Evolutionary conservation across 92 coral and sea anemone genomes (phyloP).

Genomic region (Hydrozoanthus gracilis): DNA sequence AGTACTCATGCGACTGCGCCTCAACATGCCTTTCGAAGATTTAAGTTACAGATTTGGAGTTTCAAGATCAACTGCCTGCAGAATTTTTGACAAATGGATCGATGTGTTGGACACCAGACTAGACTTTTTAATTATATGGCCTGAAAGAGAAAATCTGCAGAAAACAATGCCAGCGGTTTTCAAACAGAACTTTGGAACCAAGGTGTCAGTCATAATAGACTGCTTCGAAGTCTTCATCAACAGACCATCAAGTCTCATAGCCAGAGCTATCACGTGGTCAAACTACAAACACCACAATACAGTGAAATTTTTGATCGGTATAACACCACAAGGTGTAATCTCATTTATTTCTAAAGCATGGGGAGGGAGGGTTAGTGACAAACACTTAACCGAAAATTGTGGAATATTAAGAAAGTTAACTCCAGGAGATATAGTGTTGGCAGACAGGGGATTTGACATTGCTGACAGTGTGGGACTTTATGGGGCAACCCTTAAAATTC

Average conservation of each 20-base stretch:
- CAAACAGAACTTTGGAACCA: constrained; percentile 51
- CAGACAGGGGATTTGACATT: constrained; percentile 18
- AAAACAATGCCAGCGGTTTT: constrained; percentile 53
- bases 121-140: constrained; percentile 53
- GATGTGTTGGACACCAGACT: constrained; percentile 44
- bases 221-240: constrained; percentile 30
- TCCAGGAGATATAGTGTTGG: not conserved
- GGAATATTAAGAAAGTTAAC: not conserved
- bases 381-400: not conserved
- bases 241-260: constrained; percentile 42
- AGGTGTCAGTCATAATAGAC: constrained; percentile 51
- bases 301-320: not conserved
- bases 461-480: not conserved
- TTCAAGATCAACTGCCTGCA: not conserved
- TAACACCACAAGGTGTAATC: not conserved
- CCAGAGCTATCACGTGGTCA: constrained; percentile 16
- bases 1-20: constrained; percentile 35
- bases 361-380: constrained; percentile 9
- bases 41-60: not conserved
- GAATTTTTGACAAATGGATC: constrained; percentile 61
- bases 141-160: constrained; percentile 42
- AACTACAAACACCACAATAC: constrained; percentile 15
- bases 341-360: not conserved
- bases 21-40: not conserved
- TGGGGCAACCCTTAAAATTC: not conserved